phyloP scores from a whole-genome alignment of 2,113 vertebrate genomes.

The Myocastor coypus region DNA sequence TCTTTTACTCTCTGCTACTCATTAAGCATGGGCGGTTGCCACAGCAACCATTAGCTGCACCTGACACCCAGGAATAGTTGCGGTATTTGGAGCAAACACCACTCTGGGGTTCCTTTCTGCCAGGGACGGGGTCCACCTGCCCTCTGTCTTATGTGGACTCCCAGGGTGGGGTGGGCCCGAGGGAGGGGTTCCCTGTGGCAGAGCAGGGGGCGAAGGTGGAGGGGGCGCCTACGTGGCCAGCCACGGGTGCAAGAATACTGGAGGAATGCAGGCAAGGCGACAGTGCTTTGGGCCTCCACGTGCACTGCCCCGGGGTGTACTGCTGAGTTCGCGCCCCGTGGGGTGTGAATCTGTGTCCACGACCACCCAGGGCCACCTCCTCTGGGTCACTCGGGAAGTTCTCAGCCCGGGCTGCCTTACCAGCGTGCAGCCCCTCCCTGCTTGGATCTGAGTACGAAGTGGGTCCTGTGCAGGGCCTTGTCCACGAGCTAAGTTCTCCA shows the following conservation, averaged over 20 bases:
- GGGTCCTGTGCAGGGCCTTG: neutral
- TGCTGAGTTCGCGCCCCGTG: neutral
- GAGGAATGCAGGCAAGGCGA: neutral
- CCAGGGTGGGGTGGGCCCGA: neutral
- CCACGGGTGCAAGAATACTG: neutral
- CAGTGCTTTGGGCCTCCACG: too few relatives aligned
- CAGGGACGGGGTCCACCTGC: neutral
- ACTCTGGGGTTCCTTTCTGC: constrained; percentile 48
- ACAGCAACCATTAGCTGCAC: constrained; percentile 81
- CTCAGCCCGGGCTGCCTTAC: neutral
- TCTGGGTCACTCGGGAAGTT: neutral
- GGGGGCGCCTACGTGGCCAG: neutral
- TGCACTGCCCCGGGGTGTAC: neutral
- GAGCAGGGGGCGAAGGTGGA: too few relatives aligned
- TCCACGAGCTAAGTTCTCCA: neutral
- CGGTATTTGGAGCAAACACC: constrained; percentile 72
- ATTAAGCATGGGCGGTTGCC: constrained; percentile 81
- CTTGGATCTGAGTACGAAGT: neutral
- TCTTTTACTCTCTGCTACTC: constrained; percentile 84
- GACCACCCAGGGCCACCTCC: neutral
- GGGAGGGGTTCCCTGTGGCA: neutral
- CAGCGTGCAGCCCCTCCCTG: neutral
- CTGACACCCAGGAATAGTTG: constrained; percentile 82
- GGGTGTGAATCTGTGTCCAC: too few relatives aligned
- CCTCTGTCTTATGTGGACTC: neutral